A percentile compares a stretch with the other conserved stretches of the same genome.
Conservation (phyloP, 2,113 vertebrate species). For the Onychostruthus taczanowskii region DNA sequence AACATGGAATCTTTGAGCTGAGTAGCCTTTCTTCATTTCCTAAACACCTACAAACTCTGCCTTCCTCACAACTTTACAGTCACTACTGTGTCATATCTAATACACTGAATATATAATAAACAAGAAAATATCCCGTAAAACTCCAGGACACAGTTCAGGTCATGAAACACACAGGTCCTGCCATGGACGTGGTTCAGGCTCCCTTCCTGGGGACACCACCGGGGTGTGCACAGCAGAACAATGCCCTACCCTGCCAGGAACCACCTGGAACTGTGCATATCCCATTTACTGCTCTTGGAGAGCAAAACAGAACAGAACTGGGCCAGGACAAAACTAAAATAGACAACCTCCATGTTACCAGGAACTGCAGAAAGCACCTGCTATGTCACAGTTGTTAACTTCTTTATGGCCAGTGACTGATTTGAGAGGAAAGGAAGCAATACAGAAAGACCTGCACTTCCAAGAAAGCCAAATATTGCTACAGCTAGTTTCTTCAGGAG, state of each 20-base stretch:
- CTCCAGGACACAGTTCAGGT: background rate
- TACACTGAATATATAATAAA: background rate
- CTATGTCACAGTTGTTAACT: background rate
- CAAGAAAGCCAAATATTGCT: background rate
- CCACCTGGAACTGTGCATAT: background rate
- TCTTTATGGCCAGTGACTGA: background rate
- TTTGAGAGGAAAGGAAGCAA: background rate
- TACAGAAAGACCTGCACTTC: background rate
- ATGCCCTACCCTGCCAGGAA: background rate
- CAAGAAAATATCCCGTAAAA: background rate
- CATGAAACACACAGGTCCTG: background rate
- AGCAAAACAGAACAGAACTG: background rate
- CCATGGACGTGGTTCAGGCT: background rate
- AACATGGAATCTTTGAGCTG: background rate
- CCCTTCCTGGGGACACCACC: accelerated
- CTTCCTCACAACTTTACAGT: background rate
- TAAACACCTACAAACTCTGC: background rate
- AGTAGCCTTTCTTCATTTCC: background rate
- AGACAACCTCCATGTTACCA: background rate
- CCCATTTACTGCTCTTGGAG: background rate
- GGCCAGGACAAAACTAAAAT: background rate
- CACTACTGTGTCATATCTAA: background rate
- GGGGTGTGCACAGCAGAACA: background rate
- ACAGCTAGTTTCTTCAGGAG: background rate
- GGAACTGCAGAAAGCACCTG: background rate